These are phyloP conservation scores for Netta rufina DNA, from an alignment of 2,797 vertebrate genomes.

Conservation along the genomic window DNA sequence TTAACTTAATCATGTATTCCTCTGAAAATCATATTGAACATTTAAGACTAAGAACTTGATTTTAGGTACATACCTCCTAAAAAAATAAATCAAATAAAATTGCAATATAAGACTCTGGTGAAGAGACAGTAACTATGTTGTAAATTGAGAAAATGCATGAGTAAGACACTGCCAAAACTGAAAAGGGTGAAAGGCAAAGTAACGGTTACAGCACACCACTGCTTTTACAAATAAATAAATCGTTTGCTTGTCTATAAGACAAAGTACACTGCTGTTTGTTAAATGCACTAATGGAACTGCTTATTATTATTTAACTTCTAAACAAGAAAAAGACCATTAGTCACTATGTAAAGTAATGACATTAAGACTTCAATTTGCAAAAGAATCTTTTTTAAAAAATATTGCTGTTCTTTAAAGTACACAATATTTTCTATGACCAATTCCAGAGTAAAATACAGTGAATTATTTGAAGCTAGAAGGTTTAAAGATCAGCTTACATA, in stretches of 20 bases:
- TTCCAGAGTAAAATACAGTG: neutral
- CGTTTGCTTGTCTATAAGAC: neutral
- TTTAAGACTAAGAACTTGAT: neutral
- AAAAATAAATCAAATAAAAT: neutral
- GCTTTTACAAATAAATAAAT: neutral
- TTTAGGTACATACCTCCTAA: neutral
- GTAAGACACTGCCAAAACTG: neutral
- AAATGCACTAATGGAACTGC: neutral
- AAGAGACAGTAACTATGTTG: neutral
- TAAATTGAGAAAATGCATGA: neutral
- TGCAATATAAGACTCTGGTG: neutral
- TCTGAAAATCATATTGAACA: neutral
- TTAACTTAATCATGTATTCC: neutral
- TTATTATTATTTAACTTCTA: slow-evolving; percentile 19
- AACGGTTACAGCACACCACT: neutral
- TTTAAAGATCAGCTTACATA: neutral
- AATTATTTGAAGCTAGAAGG: neutral
- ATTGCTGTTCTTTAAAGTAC: neutral
- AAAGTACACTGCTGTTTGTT: neutral
- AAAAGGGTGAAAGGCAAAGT: neutral
- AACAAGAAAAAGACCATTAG: slow-evolving; percentile 6
- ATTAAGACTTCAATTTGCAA: neutral
- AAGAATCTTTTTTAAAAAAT: neutral
- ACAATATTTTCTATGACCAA: neutral
- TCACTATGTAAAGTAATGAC: neutral